A percentile compares a stretch with the other conserved stretches of the same genome.
Evolutionary conservation across 2,888 invertebrate species (phyloP).

Genomic region (Andrena praecox): DNA sequence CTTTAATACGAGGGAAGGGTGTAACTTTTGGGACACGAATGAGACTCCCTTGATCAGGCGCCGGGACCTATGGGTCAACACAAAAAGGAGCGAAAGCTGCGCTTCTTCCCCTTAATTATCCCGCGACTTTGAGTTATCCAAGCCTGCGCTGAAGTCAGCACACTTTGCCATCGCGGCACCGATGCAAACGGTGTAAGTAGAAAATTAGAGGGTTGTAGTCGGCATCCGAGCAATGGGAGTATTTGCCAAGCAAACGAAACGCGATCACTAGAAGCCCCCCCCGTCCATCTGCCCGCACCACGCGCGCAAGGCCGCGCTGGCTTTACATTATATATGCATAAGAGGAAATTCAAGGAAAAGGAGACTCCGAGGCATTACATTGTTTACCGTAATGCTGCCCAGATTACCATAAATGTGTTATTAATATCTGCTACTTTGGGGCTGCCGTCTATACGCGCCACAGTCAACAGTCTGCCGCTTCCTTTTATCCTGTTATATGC

Average conservation of each 20-base stretch:
- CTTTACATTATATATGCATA: constrained; percentile 30
- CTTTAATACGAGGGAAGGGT: background rate
- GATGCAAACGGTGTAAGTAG: constrained; percentile 54
- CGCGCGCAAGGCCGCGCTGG: constrained; percentile 15
- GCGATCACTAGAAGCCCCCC: constrained; percentile 55
- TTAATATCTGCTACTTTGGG: constrained; percentile 71
- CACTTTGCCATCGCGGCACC: constrained; percentile 27
- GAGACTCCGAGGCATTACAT: constrained; percentile 55
- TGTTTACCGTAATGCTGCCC: constrained; percentile 69
- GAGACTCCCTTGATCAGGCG: constrained; percentile 14
- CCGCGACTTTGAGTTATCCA: constrained; percentile 46
- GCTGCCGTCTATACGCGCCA: constrained; percentile 43
- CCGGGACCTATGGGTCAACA: constrained; percentile 8
- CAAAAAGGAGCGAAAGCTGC: constrained; percentile 16
- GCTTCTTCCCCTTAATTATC: constrained; percentile 60
- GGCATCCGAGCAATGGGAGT: constrained; percentile 59
- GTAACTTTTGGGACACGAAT: constrained; percentile 18
- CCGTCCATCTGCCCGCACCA: background rate
- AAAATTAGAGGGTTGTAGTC: constrained; percentile 65
- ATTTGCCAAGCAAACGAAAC: constrained; percentile 75
- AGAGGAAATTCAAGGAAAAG: constrained; percentile 31
- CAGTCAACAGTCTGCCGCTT: constrained; percentile 70
- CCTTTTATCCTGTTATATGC: constrained; percentile 71
- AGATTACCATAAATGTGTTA: constrained; percentile 76
- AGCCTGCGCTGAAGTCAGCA: constrained; percentile 53